phyloP scores from a whole-genome alignment of 2,888 invertebrate genomes.

The Hylaea fasciaria region DNA sequence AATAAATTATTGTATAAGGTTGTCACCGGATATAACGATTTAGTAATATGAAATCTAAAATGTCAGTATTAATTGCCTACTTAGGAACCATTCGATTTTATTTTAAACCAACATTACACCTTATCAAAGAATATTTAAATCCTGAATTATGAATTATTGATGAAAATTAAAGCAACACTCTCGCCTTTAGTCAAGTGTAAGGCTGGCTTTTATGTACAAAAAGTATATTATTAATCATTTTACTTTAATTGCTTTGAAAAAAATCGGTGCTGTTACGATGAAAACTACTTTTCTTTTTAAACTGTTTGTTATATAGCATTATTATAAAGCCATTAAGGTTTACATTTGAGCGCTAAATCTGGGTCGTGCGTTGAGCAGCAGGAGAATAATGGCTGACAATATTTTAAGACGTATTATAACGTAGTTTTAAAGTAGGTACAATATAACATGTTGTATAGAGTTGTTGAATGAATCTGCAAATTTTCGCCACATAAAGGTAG shows the following conservation, averaged over 20 bases:
- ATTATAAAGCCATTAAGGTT: slow-evolving; percentile 2
- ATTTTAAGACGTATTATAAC: slow-evolving; percentile 48
- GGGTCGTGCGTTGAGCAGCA: slow-evolving; percentile 60
- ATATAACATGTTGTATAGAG: slow-evolving; percentile 23
- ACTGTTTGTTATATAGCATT: slow-evolving; percentile 1
- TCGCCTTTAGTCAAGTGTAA: too few species aligned
- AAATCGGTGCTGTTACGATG: slow-evolving; percentile 28
- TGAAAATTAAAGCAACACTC: not conserved
- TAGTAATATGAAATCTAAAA: too few species aligned
- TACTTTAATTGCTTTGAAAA: not conserved
- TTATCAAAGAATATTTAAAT: too few species aligned
- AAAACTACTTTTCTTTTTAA: slow-evolving; percentile 3
- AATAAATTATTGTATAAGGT: slow-evolving; percentile 17
- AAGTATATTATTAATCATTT: not conserved
- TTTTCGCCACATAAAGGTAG: slow-evolving; percentile 1
- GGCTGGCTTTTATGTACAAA: too few species aligned
- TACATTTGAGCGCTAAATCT: slow-evolving; percentile 31
- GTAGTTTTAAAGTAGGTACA: slow-evolving; percentile 29
- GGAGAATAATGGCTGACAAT: slow-evolving; percentile 82
- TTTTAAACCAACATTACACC: not conserved
- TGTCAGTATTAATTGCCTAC: not conserved
- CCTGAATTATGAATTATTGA: not conserved
- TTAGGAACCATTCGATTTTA: not conserved
- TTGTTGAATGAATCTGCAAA: slow-evolving; percentile 30
- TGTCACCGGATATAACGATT: not conserved